A percentile compares a stretch with the other conserved stretches of the same genome.
phyloP scores from a whole-genome alignment of 2,113 vertebrate species.

The Megatriorchis doriae region DNA sequence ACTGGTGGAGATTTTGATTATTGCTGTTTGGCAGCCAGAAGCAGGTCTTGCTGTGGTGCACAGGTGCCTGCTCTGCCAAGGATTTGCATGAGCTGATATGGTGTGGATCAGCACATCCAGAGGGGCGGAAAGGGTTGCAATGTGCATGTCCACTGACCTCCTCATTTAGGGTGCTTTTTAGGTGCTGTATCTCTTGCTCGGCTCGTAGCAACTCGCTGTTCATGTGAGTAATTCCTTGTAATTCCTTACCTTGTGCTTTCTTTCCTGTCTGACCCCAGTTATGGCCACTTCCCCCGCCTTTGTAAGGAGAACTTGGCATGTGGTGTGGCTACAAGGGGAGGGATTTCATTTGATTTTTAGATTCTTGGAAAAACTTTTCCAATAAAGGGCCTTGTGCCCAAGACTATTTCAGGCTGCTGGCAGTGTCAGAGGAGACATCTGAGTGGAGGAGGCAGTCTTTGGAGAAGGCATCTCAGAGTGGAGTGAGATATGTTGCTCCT shows the following conservation, averaged over 20 bases:
- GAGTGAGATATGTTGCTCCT: background rate
- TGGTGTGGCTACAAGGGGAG: background rate
- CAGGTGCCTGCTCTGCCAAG: background rate
- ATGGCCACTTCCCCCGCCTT: background rate
- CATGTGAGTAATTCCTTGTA: background rate
- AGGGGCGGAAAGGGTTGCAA: background rate
- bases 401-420: background rate
- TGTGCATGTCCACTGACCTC: background rate
- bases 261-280: background rate
- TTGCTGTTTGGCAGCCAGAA: background rate
- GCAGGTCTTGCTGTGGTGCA: background rate
- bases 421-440: background rate
- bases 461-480: background rate
- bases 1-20: background rate
- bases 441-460: background rate
- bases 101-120: background rate
- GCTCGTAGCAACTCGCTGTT: background rate
- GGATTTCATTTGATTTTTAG: background rate
- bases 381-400: background rate
- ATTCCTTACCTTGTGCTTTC: background rate
- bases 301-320: background rate
- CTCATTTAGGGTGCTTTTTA: background rate
- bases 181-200: background rate
- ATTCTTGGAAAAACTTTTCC: background rate
- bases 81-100: background rate